These are phyloP conservation scores for Chrysodeixis includens DNA, from an alignment of 2,888 invertebrate species.

Conservation along the genomic window DNA sequence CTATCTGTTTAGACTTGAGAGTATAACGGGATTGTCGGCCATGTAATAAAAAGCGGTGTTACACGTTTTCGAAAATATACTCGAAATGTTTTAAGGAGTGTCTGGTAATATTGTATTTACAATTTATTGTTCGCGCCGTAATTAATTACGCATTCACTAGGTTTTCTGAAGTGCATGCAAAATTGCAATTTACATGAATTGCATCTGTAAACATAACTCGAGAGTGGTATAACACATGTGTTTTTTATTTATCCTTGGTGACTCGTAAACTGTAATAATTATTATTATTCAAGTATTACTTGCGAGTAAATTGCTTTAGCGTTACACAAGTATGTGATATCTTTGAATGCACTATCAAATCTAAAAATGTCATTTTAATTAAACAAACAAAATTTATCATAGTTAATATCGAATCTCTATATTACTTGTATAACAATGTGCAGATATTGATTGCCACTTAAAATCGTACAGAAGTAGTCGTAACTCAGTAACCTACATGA, in stretches of 20 bases:
- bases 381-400: no score
- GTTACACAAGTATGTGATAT: no score
- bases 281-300: neutral
- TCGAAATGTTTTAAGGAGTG: neutral
- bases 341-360: no score
- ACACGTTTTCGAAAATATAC: neutral
- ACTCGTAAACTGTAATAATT: neutral
- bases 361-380: no score
- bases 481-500: conserved; percentile 27
- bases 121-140: neutral
- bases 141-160: neutral
- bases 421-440: conserved; percentile 9
- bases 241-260: neutral
- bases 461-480: conserved; percentile 17
- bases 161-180: neutral
- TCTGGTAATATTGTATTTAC: neutral
- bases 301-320: neutral
- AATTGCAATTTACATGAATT: neutral
- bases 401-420: neutral
- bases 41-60: neutral
- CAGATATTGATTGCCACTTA: conserved; percentile 28
- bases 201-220: neutral
- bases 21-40: neutral
- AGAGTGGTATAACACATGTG: neutral
- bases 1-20: neutral